Evolutionary conservation across 2,113 vertebrate species (phyloP).

Genomic region (Eira barbara): DNA sequence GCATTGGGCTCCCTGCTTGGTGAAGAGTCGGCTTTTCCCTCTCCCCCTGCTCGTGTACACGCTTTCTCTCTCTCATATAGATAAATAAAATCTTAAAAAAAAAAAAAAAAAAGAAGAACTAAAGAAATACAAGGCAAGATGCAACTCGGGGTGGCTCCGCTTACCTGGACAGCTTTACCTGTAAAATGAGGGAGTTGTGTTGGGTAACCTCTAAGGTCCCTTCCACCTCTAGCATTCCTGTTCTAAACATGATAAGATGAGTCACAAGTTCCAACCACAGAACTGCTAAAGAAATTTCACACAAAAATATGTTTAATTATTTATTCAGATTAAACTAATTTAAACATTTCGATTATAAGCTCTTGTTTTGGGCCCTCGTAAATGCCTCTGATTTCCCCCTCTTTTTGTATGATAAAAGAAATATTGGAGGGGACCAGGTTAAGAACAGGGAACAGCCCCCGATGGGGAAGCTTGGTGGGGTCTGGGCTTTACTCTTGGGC

Average conservation of each 20-base stretch:
- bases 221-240: neutral
- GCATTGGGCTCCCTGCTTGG: neutral
- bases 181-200: neutral
- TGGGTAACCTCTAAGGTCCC: neutral
- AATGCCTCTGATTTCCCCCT: neutral
- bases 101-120: too few relatives aligned
- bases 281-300: neutral
- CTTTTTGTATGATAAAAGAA: slow-evolving; percentile 21
- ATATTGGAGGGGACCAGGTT: neutral
- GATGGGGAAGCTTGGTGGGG: too few relatives aligned
- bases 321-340: neutral
- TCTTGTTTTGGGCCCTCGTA: slow-evolving; percentile 19
- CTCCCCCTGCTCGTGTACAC: too few relatives aligned
- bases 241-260: neutral
- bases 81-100: neutral
- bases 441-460: neutral
- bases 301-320: neutral
- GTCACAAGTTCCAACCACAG: neutral
- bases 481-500: neutral
- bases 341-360: neutral
- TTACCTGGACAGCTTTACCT: neutral
- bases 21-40: neutral
- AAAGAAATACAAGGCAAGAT: neutral
- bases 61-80: neutral
- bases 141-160: neutral